Conservation (phyloP, 1,140 invertebrate species). For the Zaprionus tsacasi region DNA sequence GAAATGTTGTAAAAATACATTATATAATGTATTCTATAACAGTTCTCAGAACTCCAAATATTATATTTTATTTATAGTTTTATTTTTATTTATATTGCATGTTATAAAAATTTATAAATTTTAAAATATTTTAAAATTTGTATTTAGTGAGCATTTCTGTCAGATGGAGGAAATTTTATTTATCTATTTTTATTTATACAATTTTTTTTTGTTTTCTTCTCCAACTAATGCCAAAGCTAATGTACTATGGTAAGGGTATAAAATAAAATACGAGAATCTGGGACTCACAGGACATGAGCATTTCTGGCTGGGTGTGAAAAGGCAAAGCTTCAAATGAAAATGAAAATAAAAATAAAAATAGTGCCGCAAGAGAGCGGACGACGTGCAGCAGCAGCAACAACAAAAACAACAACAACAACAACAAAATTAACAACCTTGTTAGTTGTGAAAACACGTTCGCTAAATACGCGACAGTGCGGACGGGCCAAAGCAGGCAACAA, state of each 20-base stretch:
- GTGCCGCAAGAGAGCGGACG: conserved; percentile 38
- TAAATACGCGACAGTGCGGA: conserved; percentile 70
- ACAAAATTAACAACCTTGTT: conserved; percentile 82
- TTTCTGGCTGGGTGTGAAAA: conserved; percentile 74
- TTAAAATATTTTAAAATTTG: too few relatives aligned
- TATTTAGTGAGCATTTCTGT: too few relatives aligned
- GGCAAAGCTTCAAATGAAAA: conserved; percentile 78
- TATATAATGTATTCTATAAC: too few relatives aligned
- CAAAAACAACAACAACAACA: conserved; percentile 35
- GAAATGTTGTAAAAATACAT: too few relatives aligned
- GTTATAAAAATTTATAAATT: too few relatives aligned
- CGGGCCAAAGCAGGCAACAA: conserved; percentile 29
- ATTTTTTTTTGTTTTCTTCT: not conserved
- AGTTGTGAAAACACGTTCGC: conserved; percentile 82
- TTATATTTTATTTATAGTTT: too few relatives aligned
- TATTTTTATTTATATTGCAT: too few relatives aligned
- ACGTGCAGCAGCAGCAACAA: conserved; percentile 36
- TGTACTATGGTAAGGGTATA: conserved; percentile 12
- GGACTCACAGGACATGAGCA: conserved; percentile 46
- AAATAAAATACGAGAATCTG: conserved; percentile 46
- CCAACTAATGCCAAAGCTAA: not conserved
- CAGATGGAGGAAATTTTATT: too few relatives aligned
- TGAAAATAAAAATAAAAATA: conserved; percentile 59
- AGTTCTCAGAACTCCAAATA: too few relatives aligned
- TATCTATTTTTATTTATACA: too few relatives aligned